phyloP scores from a whole-genome alignment of 2,797 vertebrate genomes.

The Cheirogaleus major region DNA sequence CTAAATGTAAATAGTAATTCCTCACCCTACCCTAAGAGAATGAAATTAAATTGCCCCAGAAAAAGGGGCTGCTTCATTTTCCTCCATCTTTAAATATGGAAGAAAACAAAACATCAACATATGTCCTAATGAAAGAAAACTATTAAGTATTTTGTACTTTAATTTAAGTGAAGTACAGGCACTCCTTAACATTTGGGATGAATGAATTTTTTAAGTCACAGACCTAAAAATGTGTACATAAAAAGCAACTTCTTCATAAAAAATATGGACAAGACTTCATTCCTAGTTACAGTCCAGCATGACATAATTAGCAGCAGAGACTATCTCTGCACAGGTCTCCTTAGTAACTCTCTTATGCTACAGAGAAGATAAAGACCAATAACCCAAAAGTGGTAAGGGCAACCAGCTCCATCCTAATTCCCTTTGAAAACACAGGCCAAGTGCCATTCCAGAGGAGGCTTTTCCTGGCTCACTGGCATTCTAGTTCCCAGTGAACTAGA shows the following conservation, averaged over 20 bases:
- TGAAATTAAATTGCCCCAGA: background rate
- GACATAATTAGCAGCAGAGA: background rate
- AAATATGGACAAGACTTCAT: background rate
- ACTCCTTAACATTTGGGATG: background rate
- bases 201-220: background rate
- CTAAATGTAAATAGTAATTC: background rate
- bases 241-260: background rate
- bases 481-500: background rate
- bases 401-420: background rate
- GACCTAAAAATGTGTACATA: background rate
- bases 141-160: background rate
- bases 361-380: background rate
- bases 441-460: background rate
- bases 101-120: background rate
- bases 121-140: conserved; percentile 29
- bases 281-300: background rate
- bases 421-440: background rate
- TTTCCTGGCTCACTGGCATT: background rate
- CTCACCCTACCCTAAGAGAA: background rate
- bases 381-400: background rate
- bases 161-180: background rate
- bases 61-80: background rate
- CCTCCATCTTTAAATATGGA: background rate
- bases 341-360: background rate
- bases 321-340: background rate